Evolutionary conservation across 2,113 vertebrate genomes (phyloP).

Genomic region (Paradoxurus hermaphroditus): DNA sequence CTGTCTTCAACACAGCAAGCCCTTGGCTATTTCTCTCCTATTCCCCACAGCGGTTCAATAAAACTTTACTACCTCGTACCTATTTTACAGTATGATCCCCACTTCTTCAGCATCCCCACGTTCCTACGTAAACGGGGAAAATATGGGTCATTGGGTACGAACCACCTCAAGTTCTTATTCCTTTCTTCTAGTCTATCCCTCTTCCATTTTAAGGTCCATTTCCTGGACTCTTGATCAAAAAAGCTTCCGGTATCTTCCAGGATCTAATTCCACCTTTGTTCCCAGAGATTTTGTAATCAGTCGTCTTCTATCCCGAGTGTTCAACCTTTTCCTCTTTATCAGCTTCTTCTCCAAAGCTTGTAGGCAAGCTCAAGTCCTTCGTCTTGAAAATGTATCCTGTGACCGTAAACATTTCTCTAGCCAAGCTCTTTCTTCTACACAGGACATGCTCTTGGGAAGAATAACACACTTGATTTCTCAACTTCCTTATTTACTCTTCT

Average conservation of each 20-base stretch:
- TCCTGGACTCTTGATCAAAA: neutral
- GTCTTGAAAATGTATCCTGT: neutral
- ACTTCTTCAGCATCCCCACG: neutral
- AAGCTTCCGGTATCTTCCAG: neutral
- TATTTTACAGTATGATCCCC: neutral
- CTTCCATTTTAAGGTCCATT: conserved; percentile 6
- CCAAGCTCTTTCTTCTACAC: neutral
- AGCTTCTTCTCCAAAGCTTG: neutral
- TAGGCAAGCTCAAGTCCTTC: neutral
- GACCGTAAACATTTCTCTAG: neutral
- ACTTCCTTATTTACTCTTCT: neutral
- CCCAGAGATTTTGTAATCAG: neutral
- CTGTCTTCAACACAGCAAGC: neutral
- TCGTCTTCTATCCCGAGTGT: neutral
- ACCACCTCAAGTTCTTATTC: neutral
- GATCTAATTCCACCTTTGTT: neutral
- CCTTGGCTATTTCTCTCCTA: neutral
- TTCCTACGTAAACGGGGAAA: neutral
- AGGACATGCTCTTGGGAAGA: conserved; percentile 17
- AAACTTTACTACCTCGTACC: neutral
- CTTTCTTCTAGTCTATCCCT: neutral
- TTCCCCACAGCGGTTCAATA: neutral
- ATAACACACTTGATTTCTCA: conserved; percentile 2
- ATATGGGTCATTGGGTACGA: neutral
- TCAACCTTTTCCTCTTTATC: neutral